Conservation (phyloP, 2,113 vertebrate species). For the Pardalotus punctatus region DNA sequence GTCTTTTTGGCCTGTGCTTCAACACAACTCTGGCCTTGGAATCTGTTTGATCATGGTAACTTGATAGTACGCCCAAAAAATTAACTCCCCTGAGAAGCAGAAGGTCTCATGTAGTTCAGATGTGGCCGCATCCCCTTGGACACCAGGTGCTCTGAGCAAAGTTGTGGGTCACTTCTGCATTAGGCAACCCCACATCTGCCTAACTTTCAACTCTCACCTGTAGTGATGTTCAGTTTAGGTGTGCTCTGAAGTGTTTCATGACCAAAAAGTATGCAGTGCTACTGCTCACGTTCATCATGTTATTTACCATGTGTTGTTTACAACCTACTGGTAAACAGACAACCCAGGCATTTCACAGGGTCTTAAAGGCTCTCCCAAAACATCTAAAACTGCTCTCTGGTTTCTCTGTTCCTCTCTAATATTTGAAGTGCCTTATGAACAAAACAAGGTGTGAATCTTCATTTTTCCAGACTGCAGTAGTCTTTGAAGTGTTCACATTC, state of each 20-base stretch:
- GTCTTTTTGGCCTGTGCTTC: background rate
- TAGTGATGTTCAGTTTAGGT: background rate
- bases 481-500: background rate
- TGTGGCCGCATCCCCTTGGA: background rate
- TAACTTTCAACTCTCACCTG: background rate
- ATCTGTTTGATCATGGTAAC: background rate
- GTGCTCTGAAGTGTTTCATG: background rate
- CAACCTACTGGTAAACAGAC: background rate
- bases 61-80: background rate
- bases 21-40: rapidly evolving
- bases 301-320: background rate
- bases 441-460: background rate
- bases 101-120: background rate
- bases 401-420: background rate
- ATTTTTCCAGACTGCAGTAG: background rate
- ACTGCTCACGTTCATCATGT: background rate
- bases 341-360: background rate
- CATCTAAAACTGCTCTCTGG: background rate
- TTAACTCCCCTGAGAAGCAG: background rate
- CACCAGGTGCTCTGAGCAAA: background rate
- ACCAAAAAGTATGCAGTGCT: background rate
- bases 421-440: background rate
- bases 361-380: background rate
- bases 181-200: background rate
- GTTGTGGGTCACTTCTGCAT: background rate